phyloP scores from a whole-genome alignment of 2,888 invertebrate species.

The Lutraria lutraria region DNA sequence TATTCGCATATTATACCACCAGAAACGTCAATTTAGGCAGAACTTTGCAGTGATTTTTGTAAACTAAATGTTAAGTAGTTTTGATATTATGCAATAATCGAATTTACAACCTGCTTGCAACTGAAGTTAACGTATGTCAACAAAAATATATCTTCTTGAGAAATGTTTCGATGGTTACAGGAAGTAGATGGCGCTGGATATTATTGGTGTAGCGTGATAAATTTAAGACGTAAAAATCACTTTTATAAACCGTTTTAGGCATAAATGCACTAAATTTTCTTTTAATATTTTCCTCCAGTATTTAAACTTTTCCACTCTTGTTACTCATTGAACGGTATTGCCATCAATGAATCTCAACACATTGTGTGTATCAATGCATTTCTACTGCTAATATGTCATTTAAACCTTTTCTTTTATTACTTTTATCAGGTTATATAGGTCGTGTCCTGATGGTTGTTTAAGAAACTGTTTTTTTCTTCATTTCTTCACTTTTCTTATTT shows the following conservation, averaged over 20 bases:
- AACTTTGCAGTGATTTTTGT: neutral
- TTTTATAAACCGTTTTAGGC: neutral
- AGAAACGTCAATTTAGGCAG: neutral
- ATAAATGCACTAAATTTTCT: neutral
- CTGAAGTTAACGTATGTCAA: conserved; percentile 6
- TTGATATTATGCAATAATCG: neutral
- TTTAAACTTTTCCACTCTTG: too few relatives aligned
- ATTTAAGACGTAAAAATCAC: neutral
- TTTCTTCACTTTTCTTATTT: too few relatives aligned
- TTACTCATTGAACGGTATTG: too few relatives aligned
- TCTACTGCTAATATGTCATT: too few relatives aligned
- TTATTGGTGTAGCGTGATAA: neutral
- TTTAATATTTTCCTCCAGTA: too few relatives aligned
- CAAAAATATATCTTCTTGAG: conserved; percentile 24
- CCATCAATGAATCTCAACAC: too few relatives aligned
- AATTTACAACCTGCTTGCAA: neutral
- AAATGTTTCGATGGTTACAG: conserved; percentile 72
- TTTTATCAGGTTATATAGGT: too few relatives aligned
- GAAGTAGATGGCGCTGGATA: conserved; percentile 62
- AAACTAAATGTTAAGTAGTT: neutral
- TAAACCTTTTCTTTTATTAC: too few relatives aligned
- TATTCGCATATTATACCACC: neutral
- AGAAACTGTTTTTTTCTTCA: too few relatives aligned
- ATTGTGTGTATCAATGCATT: too few relatives aligned
- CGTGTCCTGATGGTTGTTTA: too few relatives aligned